Percentiles rank a stretch among this genome's conserved stretches.
These are phyloP conservation scores for Drosophila subsilvestris DNA, from an alignment of 2,888 invertebrate genomes.

Conservation along the genomic window DNA sequence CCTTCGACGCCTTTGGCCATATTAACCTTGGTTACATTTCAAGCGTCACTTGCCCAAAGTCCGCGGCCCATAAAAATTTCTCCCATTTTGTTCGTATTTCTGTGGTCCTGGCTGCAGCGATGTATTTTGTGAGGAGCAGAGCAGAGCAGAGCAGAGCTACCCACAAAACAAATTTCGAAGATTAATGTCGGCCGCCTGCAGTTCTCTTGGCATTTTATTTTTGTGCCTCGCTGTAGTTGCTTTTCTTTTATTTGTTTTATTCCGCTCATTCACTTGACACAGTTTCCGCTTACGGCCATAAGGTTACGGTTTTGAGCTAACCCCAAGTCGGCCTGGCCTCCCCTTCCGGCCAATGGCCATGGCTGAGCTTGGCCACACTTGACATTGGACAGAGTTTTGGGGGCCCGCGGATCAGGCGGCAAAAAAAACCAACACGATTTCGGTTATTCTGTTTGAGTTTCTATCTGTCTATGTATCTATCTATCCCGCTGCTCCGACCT, in stretches of 20 bases:
- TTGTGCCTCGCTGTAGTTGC: conserved; percentile 8
- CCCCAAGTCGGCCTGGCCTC: conserved; percentile 4
- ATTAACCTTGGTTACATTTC: conserved; percentile 67
- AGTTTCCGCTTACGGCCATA: conserved; percentile 22
- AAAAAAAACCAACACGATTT: conserved; percentile 19
- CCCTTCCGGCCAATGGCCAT: conserved; percentile 41
- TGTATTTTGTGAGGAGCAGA: conserved; percentile 5
- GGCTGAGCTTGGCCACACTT: conserved; percentile 45
- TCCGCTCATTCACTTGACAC: conserved; percentile 42
- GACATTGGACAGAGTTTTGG: conserved; percentile 14
- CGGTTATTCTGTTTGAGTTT: conserved; percentile 20
- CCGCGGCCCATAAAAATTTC: conserved; percentile 49
- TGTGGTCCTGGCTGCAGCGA: conserved; percentile 10
- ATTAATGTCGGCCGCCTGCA: conserved; percentile 61
- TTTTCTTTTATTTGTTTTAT: conserved; percentile 27
- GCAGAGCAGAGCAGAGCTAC: not conserved
- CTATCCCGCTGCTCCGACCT: conserved; percentile 7
- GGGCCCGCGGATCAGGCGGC: not conserved
- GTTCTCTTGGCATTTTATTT: conserved; percentile 31
- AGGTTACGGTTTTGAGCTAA: conserved; percentile 22
- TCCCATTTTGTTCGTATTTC: conserved; percentile 4
- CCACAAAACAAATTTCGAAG: conserved; percentile 68
- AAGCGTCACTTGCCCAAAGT: conserved; percentile 48
- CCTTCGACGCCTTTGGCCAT: not conserved
- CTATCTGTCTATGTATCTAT: not conserved